Evolutionary conservation across 1,140 invertebrate species (phyloP).

Genomic region (Scaptodrosophila lebanonensis): DNA sequence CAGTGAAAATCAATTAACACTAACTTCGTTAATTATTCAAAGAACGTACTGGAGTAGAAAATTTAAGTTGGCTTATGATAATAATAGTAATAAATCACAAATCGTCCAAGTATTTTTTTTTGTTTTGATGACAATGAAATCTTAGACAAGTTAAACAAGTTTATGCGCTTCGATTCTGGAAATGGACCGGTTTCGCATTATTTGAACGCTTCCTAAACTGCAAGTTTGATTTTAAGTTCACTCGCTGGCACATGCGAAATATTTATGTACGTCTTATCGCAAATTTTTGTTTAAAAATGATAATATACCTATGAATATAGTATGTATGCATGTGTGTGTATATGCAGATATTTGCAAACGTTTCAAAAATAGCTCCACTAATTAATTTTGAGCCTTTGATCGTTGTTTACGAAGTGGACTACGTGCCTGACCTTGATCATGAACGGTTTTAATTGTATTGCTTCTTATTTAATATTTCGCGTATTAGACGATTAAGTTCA

Average conservation of each 20-base stretch:
- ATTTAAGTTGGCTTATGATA: too few relatives aligned
- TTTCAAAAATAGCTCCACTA: background rate
- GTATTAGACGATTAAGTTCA: too few relatives aligned
- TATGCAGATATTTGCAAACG: background rate
- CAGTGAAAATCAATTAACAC: too few relatives aligned
- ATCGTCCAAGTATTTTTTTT: conserved; percentile 32
- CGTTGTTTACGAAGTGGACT: background rate
- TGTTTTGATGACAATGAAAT: conserved; percentile 9
- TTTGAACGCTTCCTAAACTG: conserved; percentile 14
- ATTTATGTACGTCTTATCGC: conserved; percentile 19
- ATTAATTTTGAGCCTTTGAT: conserved; percentile 15
- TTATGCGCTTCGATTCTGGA: conserved; percentile 23
- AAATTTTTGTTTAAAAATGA: conserved; percentile 4
- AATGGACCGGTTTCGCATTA: conserved; percentile 34
- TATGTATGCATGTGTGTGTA: conserved; percentile 2
- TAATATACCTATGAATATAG: too few relatives aligned
- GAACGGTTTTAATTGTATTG: conserved; percentile 21
- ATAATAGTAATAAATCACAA: conserved; percentile 21
- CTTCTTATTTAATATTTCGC: conserved; percentile 8
- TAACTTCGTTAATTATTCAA: background rate
- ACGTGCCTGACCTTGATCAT: conserved; percentile 52
- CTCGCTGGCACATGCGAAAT: background rate
- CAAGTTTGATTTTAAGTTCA: background rate
- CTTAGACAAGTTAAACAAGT: conserved; percentile 48
- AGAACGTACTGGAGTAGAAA: background rate